A percentile compares a stretch with the other conserved stretches of the same genome.
Evolutionary conservation across 2,113 vertebrate species (phyloP).

Genomic region (Suncus etruscus): DNA sequence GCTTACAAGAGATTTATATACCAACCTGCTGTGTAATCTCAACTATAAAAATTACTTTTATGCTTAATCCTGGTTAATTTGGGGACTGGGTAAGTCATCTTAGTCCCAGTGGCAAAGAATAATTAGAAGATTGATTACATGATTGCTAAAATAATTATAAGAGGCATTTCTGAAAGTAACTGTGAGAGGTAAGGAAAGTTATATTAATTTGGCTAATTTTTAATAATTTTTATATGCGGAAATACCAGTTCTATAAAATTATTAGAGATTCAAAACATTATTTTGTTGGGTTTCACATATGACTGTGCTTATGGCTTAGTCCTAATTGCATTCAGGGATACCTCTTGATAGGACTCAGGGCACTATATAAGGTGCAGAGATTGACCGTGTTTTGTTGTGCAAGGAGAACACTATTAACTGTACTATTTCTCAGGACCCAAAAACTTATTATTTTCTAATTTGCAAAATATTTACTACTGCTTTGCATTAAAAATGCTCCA

Average conservation of each 20-base stretch:
- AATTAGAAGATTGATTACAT: slow-evolving; percentile 2
- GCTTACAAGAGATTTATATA: slow-evolving; percentile 24
- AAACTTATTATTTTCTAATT: too few relatives aligned
- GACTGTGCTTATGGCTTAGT: too few relatives aligned
- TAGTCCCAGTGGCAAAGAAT: not conserved
- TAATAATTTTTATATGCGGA: too few relatives aligned
- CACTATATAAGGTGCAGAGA: too few relatives aligned
- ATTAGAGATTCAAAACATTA: not conserved
- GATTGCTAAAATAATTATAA: not conserved
- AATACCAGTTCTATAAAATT: not conserved
- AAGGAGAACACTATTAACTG: too few relatives aligned
- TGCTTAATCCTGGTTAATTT: not conserved
- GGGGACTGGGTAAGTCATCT: not conserved
- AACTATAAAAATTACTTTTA: not conserved
- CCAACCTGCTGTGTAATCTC: not conserved
- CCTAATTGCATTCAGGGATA: too few relatives aligned
- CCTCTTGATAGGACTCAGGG: too few relatives aligned
- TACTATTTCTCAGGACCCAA: too few relatives aligned
- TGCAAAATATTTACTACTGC: not conserved
- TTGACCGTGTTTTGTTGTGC: too few relatives aligned
- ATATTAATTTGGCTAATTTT: not conserved
- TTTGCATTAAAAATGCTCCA: not conserved
- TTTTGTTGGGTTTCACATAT: too few relatives aligned
- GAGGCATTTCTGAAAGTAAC: not conserved
- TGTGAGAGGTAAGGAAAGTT: not conserved